Base-by-base conservation (phyloP, 2,113 vertebrate genomes). In the Ptilonorhynchus violaceus region DNA sequence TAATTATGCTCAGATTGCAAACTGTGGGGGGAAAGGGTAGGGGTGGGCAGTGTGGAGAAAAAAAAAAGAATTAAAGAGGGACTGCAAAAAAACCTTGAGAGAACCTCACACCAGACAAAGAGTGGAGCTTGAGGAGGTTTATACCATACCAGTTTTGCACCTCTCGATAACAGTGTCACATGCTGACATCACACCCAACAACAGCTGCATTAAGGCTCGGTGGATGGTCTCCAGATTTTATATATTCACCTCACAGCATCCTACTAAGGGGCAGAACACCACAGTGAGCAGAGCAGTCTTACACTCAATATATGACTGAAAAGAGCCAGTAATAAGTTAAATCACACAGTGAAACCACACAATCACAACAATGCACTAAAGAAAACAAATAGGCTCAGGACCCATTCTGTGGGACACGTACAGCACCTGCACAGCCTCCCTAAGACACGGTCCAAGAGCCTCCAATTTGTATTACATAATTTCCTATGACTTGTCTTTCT, bases 251-350 rank as follows among this genome's bases (percentile, higher is more conserved):
- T 46, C 46, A 18, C 2, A 67, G 16, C n/a, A 58, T 33, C 16
- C 28, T 59, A 4, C 37, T 8, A 4, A 27, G 16, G 42, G 76
- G 22, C 35, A 82, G 60, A 59, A 47, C 69, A 64, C 23, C 35
- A 35, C 35, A 11, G 41, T 41, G 31, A 80, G 19, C 25, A 31
- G 18, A 47, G 28, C 56, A 46, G 21, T 18, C 44, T 68, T 5
- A 11, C 1, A 0, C 64, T 78, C 30, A 13, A 19, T 1, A 1
- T 0, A 1, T 16, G 39, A 14, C 67, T 46, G 53, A 20, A 46
- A 83, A 30, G 53, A 85, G 28, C 15, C 62, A 25, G 10, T 4
- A n/a, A 11, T 17, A 11, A 6, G 7, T 17, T 53, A 72, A 70
- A 50, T 15, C 7, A 10, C 8, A 20, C 35, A 15, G 52, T 14